Conservation (phyloP, 2,113 vertebrate species). For the Anas platyrhynchos region DNA sequence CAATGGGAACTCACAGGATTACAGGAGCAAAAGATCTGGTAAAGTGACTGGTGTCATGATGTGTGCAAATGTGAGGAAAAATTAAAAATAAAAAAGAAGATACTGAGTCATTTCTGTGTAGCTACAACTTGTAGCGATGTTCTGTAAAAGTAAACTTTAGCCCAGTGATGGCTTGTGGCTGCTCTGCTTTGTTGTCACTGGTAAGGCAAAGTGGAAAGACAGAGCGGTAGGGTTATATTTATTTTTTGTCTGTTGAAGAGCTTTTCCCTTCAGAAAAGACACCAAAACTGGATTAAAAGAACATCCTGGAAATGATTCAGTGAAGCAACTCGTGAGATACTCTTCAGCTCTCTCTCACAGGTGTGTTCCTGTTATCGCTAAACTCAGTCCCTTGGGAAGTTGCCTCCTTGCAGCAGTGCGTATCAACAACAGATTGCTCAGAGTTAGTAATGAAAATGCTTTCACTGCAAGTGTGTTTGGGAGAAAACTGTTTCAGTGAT, state of each 20-base stretch:
- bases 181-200: not conserved
- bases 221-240: not conserved
- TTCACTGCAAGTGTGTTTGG: not conserved
- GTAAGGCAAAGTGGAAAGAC: not conserved
- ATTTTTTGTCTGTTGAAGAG: not conserved
- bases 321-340: not conserved
- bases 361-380: not conserved
- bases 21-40: not conserved
- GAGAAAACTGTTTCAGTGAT: not conserved
- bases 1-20: not conserved
- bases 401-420: not conserved
- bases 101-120: not conserved
- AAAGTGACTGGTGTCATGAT: not conserved
- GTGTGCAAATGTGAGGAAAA: not conserved
- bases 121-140: fast-evolving
- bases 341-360: not conserved
- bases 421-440: not conserved
- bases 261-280: not conserved
- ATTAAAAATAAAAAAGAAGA: not conserved
- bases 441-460: not conserved
- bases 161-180: not conserved
- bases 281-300: not conserved
- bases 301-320: not conserved
- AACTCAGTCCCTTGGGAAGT: not conserved
- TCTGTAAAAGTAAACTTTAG: not conserved